Evolutionary conservation across 2,797 vertebrate species (phyloP), one percentile per base, ranked within the genome.

Genomic region (Sebastes oblongus): DNA sequence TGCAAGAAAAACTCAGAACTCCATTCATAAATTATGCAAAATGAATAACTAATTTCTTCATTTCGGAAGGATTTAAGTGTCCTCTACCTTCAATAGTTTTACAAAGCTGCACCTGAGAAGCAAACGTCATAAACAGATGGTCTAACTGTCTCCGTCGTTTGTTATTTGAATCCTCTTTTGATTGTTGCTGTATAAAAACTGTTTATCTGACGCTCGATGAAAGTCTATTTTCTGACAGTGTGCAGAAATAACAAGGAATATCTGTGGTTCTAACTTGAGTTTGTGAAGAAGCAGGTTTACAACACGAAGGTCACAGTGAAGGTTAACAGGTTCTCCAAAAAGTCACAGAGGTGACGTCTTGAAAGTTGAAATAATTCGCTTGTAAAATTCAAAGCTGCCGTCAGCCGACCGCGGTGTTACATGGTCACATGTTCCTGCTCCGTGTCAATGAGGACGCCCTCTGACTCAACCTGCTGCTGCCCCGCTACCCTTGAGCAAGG

Each of bases 381-480:
- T 16, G n/a, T 22, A 4, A 75, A 82, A 82, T 83, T 83, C 61
- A 67, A 56, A 62, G 70, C 81, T 0, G 56, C 72, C 27, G 61
- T 77, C 75, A 50, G 72, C 66, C 20, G 74, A 56, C 30, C 1
- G 10, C 72, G 25, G 29, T 50, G 42, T 50, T 24, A 24, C 24
- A 24, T 24, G 24, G 24, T 75, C 84, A 65, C 58, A 9, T 84
- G 36, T 68, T 56, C n/a, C n/a, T 11, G 24, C 68, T 83, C 62
- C 2, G 12, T 74, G 77, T 80, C 82, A 72, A 74, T 29, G 72
- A 88, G 78, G 64, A 85, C 58, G 9, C 14, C 71, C 85, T 82
- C 55, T 3, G 56, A 55, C 77, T 82, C 74, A 13, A 75, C 70
- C 66, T 30, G 0, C 67, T 2, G 69, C 73, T 64, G 75, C 80